Base-by-base conservation (phyloP, 2,888 invertebrate species). In the Lomographa bimaculata region DNA sequence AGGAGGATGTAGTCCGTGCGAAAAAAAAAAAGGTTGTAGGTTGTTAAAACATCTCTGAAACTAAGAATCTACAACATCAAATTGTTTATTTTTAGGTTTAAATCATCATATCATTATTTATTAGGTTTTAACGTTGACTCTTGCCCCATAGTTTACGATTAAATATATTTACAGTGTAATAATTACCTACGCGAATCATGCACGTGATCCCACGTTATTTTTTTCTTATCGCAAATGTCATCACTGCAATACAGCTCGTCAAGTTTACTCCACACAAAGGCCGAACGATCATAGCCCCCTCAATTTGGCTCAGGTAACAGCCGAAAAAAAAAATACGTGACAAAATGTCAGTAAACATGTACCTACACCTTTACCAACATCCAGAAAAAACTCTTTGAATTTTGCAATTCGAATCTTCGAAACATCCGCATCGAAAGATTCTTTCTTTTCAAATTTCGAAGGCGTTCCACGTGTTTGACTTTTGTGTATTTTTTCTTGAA, bases 281-380 rank as follows among this genome's bases (percentile, higher is more conserved):
- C 32, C 19, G 60, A 63, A 64, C 60, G 76, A 75, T 71, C 72
- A 64, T 73, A 65, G 71, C 71, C 78, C 57, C 82, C 71, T 79
- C 77, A 70, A 79, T 78, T 79, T 80, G 61, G 71, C 75, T 72
- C 86, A 85, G 86, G 84, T 85, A 85, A 79, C 70, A 57, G 46
- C 41, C 48, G 34, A 58, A 62, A 83, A 41, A 81, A 80, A 82
- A 75, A 60, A 75, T 73, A 87, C 87, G 87, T 89, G 87, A 89
- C 86, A 86, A 84, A 87, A 87, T 86, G 86, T 81, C 80, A 71
- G 84, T 82, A 87, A 87, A 87, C 87, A 89, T 78, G 81, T 89
- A 86, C 86, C 87, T 85, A 77, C 37, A 37, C 72, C 69, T 64
- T 69, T 61, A 60, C 70, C 63, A 69, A 66, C 67, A 64, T 58